phyloP scores from a whole-genome alignment of 2,797 vertebrate species.

The Pseudocheirus occidentalis region DNA sequence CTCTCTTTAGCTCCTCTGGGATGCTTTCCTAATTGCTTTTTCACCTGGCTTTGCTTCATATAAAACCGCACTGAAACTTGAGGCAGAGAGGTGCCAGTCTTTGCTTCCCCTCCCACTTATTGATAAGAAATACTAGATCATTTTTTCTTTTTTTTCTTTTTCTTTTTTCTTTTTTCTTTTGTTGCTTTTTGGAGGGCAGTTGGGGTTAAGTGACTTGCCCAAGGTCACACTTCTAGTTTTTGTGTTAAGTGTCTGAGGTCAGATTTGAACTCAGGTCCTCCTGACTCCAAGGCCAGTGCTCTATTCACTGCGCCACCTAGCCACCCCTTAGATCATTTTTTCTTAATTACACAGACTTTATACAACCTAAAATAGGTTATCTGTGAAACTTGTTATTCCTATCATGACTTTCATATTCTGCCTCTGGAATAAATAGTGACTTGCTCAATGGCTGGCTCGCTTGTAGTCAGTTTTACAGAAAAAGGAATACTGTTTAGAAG shows the following conservation, averaged over 20 bases:
- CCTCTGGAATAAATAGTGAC: conserved; percentile 13
- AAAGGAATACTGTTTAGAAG: conserved; percentile 24
- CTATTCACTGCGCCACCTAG: too few relatives aligned
- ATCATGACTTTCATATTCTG: conserved; percentile 48
- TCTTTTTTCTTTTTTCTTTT: too few relatives aligned
- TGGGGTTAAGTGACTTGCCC: too few relatives aligned
- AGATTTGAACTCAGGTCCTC: too few relatives aligned
- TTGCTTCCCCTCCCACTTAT: conserved; percentile 4
- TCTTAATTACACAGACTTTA: conserved; percentile 72
- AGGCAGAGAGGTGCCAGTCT: conserved; percentile 47
- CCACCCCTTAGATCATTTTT: conserved; percentile 27
- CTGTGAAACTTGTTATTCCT: conserved; percentile 57
- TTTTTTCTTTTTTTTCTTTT: conserved; percentile 66
- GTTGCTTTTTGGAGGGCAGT: too few relatives aligned
- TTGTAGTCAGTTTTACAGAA: conserved; percentile 43
- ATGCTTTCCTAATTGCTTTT: not conserved
- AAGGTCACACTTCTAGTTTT: too few relatives aligned
- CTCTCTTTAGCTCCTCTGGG: not conserved
- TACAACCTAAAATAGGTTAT: conserved; percentile 62
- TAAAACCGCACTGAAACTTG: conserved; percentile 38
- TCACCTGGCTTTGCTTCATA: conserved; percentile 45
- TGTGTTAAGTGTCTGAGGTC: too few relatives aligned
- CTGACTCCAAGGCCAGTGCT: too few relatives aligned
- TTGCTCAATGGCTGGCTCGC: conserved; percentile 31
- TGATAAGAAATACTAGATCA: conserved; percentile 34